Evolutionary conservation across 1,140 invertebrate genomes (phyloP), one percentile per base, ranked within the genome.

Genomic region (Cotesia glomerata): DNA sequence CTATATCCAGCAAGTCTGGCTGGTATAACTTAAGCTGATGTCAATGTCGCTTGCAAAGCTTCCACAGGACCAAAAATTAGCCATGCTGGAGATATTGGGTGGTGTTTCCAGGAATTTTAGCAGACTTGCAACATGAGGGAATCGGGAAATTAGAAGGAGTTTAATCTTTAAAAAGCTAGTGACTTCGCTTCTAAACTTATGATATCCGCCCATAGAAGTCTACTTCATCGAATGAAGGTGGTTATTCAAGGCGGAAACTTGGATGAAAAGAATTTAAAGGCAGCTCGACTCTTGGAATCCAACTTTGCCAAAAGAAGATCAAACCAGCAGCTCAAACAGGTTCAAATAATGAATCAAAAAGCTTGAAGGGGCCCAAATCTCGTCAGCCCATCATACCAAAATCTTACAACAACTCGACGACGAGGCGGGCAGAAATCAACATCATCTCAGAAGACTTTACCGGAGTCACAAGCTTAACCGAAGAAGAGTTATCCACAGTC

Each of bases 91-190:
- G 32, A 52, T 14, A 5, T 9, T 51, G 2, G 69, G 64, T 63
- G 75, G 61, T 16, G 69, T 73, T 5, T 16, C 26, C 0, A 34
- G n/a, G 69, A 54, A 16, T 74, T 4, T 36, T 76, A n/a, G 63
- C 69, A 9, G 75, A 76, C 51, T 51, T 74, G 4, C 72, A 71
- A 68, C 51, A 62, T n/a, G 71, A 75, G 26, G 74, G 73, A 49
- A n/a, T n/a, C 61, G 67, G 1, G 11, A 5, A 1, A 75, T 75
- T 11, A n/a, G 74, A 3, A 69, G 62, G 32, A 75, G 62, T 54
- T 26, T 75, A 11, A 74, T 76, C 51, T 52, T 72, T 2, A 61
- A 69, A 52, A 76, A 74, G n/a, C n/a, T 52, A 59, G 74, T 11
- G 35, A 76, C 7, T 8, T n/a, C n/a, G n/a, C 51, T 3, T 59